A percentile compares a stretch with the other conserved stretches of the same genome.
phyloP scores from a whole-genome alignment of 2,113 vertebrate genomes.

The Ammodytes dubius region DNA sequence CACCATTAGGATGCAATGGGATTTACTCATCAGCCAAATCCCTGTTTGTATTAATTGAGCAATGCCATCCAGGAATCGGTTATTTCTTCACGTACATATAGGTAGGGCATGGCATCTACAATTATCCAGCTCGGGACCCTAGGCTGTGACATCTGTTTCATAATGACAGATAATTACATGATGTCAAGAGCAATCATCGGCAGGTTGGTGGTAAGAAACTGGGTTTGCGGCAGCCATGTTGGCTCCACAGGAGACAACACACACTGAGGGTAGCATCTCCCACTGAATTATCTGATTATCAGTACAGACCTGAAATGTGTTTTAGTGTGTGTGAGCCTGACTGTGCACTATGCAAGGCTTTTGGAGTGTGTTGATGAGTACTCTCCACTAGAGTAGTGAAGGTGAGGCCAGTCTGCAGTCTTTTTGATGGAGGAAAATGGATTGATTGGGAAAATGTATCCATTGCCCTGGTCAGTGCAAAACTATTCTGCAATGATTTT shows the following conservation, averaged over 20 bases:
- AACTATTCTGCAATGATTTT: neutral
- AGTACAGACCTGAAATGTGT: neutral
- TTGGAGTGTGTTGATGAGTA: conserved; percentile 3
- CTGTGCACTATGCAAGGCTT: neutral
- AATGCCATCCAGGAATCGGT: conserved; percentile 55
- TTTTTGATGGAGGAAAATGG: neutral
- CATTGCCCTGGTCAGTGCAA: neutral
- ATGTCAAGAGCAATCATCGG: conserved; percentile 92
- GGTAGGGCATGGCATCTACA: conserved; percentile 58
- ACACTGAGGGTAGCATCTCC: neutral
- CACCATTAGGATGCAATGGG: conserved; percentile 25
- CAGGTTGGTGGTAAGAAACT: conserved; percentile 87
- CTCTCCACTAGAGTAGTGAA: neutral
- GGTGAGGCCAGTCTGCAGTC: neutral
- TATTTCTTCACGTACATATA: conserved; percentile 60
- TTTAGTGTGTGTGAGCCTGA: neutral
- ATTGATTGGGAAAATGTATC: neutral
- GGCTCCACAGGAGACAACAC: conserved; percentile 35
- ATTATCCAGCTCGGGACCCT: conserved; percentile 79
- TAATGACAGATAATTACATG: conserved; percentile 96
- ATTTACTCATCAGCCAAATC: conserved; percentile 58
- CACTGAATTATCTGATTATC: conserved; percentile 23
- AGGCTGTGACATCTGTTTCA: conserved; percentile 91
- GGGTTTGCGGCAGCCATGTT: conserved; percentile 54
- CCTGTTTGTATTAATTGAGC: conserved; percentile 47